Evolutionary conservation across 37 sponge, comb jelly and placozoan genomes (phyloP), one percentile per base, ranked within the genome.

Genomic region (Ianthella basta): DNA sequence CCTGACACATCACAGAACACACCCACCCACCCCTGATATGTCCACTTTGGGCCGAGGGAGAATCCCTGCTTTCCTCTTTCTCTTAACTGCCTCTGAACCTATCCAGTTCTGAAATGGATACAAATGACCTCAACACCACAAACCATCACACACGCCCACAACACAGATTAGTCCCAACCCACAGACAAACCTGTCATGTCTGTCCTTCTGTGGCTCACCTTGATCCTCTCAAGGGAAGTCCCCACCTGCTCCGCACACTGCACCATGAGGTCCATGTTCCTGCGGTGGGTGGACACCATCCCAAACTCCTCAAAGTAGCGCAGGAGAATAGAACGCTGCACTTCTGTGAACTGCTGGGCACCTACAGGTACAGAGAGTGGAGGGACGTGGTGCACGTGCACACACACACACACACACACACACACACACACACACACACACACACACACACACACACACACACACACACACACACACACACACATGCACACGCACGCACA

Each of bases 1-100:
- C 5, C 74, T 30, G 23, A 59, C 44, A 80, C 36, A n/a, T n/a
- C n/a, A 59, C 37, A 80, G 29, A 65, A 34, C 63, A 64, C 37
- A 27, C 44, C 32, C 24, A 79, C 84, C 57, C 39, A 92, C 93
- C 40, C 87, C 87, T 38, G 87, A 53, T 38, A 93, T 86, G 63
- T 95, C 92, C 29, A 95, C 80, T 74, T 91, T 95, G 18, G 95
- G 92, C 44, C 87, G 63, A 16, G 95, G 95, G 1, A 95, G 81
- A 59, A 95, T 85, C 3, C 95, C 95, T 34, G 91, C 92, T 59
- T 90, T 89, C 83, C 86, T 92, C 89, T 95, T 95, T 59, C 96
- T 87, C 85, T 91, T 92, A 0, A 95, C 96, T 24, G 92, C 90
- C 63, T 95, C 96, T 15, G 96, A 91, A 53, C 96, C 96, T 60